These are phyloP conservation scores for Lithobates sylvaticus DNA, from an alignment of 2,797 vertebrate genomes.

Conservation along the genomic window DNA sequence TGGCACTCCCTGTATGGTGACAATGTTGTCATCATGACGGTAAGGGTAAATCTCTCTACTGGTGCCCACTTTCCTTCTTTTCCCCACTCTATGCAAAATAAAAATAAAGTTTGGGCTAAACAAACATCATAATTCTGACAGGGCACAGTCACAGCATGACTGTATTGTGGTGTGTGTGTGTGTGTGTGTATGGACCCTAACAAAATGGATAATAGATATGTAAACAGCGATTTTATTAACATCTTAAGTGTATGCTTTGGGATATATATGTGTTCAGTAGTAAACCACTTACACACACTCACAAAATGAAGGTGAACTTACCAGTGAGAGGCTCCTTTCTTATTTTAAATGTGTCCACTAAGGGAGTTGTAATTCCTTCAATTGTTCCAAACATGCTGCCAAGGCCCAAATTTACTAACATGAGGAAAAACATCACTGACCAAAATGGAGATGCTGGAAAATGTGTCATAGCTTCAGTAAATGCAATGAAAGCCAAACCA, in stretches of 20 bases:
- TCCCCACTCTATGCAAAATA: too few relatives aligned
- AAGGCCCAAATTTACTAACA: slow-evolving; percentile 94
- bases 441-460: slow-evolving; percentile 97
- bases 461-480: slow-evolving; percentile 98
- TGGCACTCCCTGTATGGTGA: too few relatives aligned
- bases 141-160: too few relatives aligned
- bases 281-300: background rate
- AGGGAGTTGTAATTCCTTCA: slow-evolving; percentile 94
- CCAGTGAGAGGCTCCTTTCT: slow-evolving; percentile 95
- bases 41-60: too few relatives aligned
- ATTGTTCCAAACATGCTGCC: slow-evolving; percentile 99
- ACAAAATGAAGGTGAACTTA: slow-evolving; percentile 69
- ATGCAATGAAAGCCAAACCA: slow-evolving; percentile 96
- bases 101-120: too few relatives aligned
- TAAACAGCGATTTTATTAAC: background rate
- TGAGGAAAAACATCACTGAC: slow-evolving; percentile 99
- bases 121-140: too few relatives aligned
- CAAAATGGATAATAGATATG: background rate
- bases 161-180: background rate
- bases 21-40: too few relatives aligned
- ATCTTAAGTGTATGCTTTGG: background rate
- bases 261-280: background rate
- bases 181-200: background rate
- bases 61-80: too few relatives aligned
- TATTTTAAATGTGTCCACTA: slow-evolving; percentile 95